Evolutionary conservation across 2,797 vertebrate genomes (phyloP).

Genomic region (Acropternis orthonyx): DNA sequence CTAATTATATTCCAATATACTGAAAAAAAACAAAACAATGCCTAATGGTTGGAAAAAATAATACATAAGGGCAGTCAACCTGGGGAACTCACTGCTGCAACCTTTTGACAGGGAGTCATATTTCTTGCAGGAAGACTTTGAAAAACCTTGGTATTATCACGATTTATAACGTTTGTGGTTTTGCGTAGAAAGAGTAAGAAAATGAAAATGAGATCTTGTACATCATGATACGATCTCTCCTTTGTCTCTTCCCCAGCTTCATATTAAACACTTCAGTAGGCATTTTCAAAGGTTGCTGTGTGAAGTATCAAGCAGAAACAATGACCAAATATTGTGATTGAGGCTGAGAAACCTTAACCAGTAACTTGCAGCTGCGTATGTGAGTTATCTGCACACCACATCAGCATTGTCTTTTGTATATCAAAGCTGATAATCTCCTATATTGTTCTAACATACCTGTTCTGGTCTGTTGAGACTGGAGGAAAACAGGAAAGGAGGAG

Average conservation of each 20-base stretch:
- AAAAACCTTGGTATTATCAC: background rate
- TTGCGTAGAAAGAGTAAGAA: background rate
- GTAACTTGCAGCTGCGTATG: background rate
- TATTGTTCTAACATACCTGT: conserved; percentile 5
- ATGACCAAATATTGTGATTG: background rate
- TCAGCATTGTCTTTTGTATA: background rate
- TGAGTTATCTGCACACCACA: background rate
- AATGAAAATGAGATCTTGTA: conserved; percentile 23
- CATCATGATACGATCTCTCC: background rate
- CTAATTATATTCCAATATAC: background rate
- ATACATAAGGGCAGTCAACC: background rate
- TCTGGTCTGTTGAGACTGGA: background rate
- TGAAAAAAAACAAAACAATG: background rate
- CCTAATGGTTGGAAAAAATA: background rate
- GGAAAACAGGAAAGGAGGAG: conserved; percentile 19
- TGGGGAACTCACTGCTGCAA: background rate
- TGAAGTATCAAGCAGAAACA: background rate
- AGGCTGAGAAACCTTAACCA: background rate
- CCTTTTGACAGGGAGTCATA: background rate
- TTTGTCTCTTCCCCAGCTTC: background rate
- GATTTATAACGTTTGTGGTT: background rate
- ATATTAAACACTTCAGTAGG: background rate
- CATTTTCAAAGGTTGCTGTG: conserved; percentile 16
- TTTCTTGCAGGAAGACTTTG: background rate
- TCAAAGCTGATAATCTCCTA: background rate